phyloP scores from a whole-genome alignment of 2,888 invertebrate species.

The Cenopis cana region DNA sequence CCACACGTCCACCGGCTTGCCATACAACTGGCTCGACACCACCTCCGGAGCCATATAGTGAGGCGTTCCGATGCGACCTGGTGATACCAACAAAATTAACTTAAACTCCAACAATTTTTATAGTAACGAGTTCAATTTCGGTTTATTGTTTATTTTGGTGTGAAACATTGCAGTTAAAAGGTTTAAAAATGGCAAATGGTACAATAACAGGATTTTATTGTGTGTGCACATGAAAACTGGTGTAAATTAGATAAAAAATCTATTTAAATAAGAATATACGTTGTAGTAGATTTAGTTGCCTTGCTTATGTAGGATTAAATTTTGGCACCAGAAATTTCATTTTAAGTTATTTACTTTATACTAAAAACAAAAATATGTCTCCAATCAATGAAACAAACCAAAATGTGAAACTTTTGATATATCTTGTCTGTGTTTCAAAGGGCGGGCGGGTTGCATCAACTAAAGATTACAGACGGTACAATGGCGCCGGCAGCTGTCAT shows the following conservation, averaged over 20 bases:
- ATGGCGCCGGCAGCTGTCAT: too few relatives aligned
- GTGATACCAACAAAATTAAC: constrained; percentile 34
- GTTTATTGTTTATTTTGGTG: background rate
- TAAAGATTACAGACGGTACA: too few relatives aligned
- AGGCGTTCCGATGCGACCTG: constrained; percentile 97
- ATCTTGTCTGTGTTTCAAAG: background rate
- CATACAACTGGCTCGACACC: constrained; percentile 94
- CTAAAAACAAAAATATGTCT: background rate
- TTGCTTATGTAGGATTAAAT: background rate
- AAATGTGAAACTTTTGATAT: background rate
- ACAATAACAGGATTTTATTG: background rate
- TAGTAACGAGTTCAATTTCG: background rate
- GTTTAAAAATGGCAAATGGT: too few relatives aligned
- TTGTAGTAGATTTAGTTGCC: background rate
- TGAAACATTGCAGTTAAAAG: background rate
- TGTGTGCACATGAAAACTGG: background rate
- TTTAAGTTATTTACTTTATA: too few relatives aligned
- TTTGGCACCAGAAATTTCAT: background rate
- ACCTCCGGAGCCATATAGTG: constrained; percentile 99
- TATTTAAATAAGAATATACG: background rate
- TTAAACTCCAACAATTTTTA: background rate
- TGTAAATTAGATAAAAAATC: background rate
- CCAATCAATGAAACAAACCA: background rate
- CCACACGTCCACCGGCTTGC: constrained; percentile 99
- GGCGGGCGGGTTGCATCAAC: too few relatives aligned